Evolutionary conservation across 2,888 invertebrate species (phyloP).

Genomic region (Cataglyphis altisquamis): DNA sequence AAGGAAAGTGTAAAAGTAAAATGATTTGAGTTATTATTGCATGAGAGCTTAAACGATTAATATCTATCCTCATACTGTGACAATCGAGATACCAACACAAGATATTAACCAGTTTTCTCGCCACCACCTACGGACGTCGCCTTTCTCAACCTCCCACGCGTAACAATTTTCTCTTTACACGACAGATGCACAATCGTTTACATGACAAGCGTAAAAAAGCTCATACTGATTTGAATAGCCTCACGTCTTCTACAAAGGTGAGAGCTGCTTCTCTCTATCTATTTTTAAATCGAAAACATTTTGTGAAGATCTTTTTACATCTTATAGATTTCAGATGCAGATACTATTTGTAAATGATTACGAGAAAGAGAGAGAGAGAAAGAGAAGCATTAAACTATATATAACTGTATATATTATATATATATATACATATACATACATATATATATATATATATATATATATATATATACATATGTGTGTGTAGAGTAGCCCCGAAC

Average conservation of each 20-base stretch:
- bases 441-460: no score
- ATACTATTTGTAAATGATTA: neutral
- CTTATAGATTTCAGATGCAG: neutral
- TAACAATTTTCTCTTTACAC: neutral
- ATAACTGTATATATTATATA: no score
- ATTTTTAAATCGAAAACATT: neutral
- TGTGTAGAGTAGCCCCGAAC: no score
- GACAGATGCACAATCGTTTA: neutral
- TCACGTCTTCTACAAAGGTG: neutral
- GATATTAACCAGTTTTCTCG: constrained; percentile 14
- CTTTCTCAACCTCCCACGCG: neutral
- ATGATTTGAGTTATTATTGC: neutral
- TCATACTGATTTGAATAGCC: neutral
- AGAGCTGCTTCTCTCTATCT: neutral
- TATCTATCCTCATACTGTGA: neutral
- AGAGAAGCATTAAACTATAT: no score
- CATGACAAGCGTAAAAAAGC: neutral
- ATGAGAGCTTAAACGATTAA: constrained; percentile 17
- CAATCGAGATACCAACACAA: neutral
- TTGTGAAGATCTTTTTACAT: neutral
- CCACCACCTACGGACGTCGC: neutral
- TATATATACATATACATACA: no score
- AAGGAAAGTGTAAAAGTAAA: neutral
- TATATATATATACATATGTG: no score
- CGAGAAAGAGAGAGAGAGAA: no score